Conservation (phyloP, 2,113 vertebrate genomes). For the Genyomyrus donnyi region DNA sequence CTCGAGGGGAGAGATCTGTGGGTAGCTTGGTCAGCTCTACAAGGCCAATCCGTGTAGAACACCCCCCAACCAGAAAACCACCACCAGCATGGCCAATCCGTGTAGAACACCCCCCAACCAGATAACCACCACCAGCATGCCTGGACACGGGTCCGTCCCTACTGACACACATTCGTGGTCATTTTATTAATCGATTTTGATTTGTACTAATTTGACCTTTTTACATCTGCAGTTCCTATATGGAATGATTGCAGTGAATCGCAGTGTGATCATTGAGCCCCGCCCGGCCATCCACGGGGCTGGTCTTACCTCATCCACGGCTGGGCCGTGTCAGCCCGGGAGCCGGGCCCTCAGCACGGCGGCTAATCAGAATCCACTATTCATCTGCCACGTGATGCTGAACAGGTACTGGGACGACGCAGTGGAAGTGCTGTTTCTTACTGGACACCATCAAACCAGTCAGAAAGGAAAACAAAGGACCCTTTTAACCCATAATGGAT, state of each 20-base stretch:
- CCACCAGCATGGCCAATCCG: background rate
- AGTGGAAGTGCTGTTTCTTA: background rate
- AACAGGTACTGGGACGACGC: background rate
- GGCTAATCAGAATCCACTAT: background rate
- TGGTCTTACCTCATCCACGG: background rate
- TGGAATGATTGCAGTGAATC: background rate
- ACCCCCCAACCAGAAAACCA: background rate
- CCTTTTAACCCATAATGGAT: background rate
- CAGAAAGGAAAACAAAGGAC: background rate
- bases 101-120: background rate
- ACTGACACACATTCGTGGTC: background rate
- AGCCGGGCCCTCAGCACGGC: background rate
- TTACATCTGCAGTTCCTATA: background rate
- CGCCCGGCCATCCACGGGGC: background rate
- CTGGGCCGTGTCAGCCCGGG: background rate
- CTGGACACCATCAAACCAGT: slow-evolving; percentile 1
- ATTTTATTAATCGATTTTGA: background rate
- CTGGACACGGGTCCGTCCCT: background rate
- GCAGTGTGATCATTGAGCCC: background rate
- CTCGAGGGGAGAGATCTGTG: background rate
- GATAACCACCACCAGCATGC: background rate
- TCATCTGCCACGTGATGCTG: background rate
- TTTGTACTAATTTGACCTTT: background rate
- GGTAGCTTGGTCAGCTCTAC: background rate
- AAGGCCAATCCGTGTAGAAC: background rate